Evolutionary conservation across 2,113 vertebrate genomes (phyloP), one percentile per base, ranked within the genome.

Genomic region (Carettochelys insculpta): DNA sequence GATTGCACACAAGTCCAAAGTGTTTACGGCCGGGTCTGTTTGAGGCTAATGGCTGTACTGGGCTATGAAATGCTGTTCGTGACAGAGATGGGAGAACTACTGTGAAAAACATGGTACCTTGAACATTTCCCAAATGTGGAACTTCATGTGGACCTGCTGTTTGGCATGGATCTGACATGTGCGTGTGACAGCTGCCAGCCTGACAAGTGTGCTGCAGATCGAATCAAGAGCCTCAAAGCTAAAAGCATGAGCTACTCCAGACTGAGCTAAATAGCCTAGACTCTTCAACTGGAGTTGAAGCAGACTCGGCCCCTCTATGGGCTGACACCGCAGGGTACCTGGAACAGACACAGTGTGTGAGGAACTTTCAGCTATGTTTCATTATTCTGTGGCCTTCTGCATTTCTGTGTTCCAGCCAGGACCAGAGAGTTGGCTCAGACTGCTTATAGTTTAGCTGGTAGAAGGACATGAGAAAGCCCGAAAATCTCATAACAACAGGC

Each of bases 81-180:
- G 20, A 17, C 56, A 73, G 73, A 85, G 31, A 31, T 0, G 20
- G 11, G 38, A n/a, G 25, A 41, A 17, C 19, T 53, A 16, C 29
- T 83, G 19, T 58, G 88, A 51, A 24, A 76, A 9, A 31, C 12
- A 5, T 20, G 27, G 54, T 90, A 54, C 84, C 52, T 56, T 58
- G 76, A 79, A 16, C 25, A 50, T 27, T 45, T 88, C 47, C 50
- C 17, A 31, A 85, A 51, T 76, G 52, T 77, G 90, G 77, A 73
- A 90, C 48, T 0, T 0, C 48, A 77, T 27, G 20, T 6, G 31
- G 7, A 41, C 27, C 78, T 52, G 0, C 0, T 41, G 4, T 45
- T 58, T 73, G 73, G 82, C 78, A 71, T 85, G 31, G 43, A 50
- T 85, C 73, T 82, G 45, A 45, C 12, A n/a, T n/a, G 68, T 73